phyloP scores from a whole-genome alignment of 2,888 invertebrate genomes.

The Drosophila lutescens region DNA sequence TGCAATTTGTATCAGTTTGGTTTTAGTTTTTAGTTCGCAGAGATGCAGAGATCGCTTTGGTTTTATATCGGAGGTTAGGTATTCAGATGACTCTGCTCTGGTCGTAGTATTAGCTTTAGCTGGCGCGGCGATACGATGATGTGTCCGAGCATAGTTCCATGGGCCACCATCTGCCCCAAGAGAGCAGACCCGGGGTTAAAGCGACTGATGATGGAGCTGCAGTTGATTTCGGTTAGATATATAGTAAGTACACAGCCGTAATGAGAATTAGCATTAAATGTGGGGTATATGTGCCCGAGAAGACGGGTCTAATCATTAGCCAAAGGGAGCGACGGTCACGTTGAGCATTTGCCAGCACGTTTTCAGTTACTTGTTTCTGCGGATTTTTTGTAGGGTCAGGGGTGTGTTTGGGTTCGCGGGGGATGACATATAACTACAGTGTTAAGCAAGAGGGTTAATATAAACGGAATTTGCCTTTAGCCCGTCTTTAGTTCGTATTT shows the following conservation, averaged over 20 bases:
- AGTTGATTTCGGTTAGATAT: slow-evolving; percentile 46
- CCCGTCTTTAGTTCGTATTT: slow-evolving; percentile 29
- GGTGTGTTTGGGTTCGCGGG: slow-evolving; percentile 9
- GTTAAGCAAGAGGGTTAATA: slow-evolving; percentile 50
- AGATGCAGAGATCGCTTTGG: slow-evolving; percentile 31
- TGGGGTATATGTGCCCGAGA: slow-evolving; percentile 34
- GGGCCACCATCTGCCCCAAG: slow-evolving; percentile 37
- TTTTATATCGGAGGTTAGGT: slow-evolving; percentile 56
- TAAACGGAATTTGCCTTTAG: slow-evolving; percentile 46
- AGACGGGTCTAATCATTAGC: slow-evolving; percentile 29
- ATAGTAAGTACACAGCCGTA: slow-evolving; percentile 44
- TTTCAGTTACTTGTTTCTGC: slow-evolving; percentile 51
- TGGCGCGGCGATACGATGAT: slow-evolving; percentile 39
- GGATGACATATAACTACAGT: slow-evolving; percentile 67
- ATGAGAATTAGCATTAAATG: slow-evolving; percentile 54
- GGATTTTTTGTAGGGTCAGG: not conserved
- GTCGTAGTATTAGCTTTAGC: slow-evolving; percentile 36
- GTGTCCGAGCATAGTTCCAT: slow-evolving; percentile 61
- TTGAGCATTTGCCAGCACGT: slow-evolving; percentile 58
- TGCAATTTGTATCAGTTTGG: slow-evolving; percentile 37
- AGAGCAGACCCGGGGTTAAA: slow-evolving; percentile 30
- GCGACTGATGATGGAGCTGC: slow-evolving; percentile 35
- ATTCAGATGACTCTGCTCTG: slow-evolving; percentile 49
- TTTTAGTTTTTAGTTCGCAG: slow-evolving; percentile 15
- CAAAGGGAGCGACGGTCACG: slow-evolving; percentile 67